Percentiles rank a stretch among this genome's conserved stretches.
Conservation (phyloP, 1,140 invertebrate species). For the Agraylea sexmaculata region DNA sequence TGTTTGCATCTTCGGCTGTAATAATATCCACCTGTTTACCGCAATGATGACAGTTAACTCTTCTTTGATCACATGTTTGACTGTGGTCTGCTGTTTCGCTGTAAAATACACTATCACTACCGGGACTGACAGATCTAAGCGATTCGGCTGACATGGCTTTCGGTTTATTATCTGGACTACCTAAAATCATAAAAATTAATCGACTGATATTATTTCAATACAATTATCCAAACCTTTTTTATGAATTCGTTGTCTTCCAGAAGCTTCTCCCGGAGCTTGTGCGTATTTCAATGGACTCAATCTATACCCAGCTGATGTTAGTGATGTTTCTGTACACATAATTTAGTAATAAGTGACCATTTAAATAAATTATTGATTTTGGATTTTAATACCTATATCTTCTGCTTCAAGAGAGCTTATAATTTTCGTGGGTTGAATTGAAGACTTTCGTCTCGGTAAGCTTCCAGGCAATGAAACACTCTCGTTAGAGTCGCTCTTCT, state of each 20-base stretch:
- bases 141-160: conserved; percentile 79
- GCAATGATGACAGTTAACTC: conserved; percentile 62
- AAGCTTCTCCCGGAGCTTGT: conserved; percentile 11
- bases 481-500: conserved; percentile 41
- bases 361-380: conserved; percentile 1
- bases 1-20: conserved; percentile 35
- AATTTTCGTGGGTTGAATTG: conserved; percentile 37
- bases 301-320: conserved; percentile 21
- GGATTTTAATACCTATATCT: conserved; percentile 29
- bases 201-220: neutral
- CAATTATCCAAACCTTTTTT: conserved; percentile 14
- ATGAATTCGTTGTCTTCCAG: conserved; percentile 14
- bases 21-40: conserved; percentile 60
- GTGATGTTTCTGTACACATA: conserved; percentile 18
- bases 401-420: conserved; percentile 40
- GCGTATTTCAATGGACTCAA: conserved; percentile 20
- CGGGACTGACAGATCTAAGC: conserved; percentile 69
- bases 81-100: conserved; percentile 55
- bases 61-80: conserved; percentile 25
- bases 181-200: conserved; percentile 10
- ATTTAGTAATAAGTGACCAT: no score
- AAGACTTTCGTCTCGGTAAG: conserved; percentile 51
- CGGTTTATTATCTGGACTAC: conserved; percentile 39
- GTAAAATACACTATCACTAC: conserved; percentile 80
- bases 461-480: conserved; percentile 52